Percentiles rank a stretch among this genome's conserved stretches.
These are phyloP conservation scores for Drosophila serrata DNA, from an alignment of 1,140 invertebrate species.

Conservation along the genomic window DNA sequence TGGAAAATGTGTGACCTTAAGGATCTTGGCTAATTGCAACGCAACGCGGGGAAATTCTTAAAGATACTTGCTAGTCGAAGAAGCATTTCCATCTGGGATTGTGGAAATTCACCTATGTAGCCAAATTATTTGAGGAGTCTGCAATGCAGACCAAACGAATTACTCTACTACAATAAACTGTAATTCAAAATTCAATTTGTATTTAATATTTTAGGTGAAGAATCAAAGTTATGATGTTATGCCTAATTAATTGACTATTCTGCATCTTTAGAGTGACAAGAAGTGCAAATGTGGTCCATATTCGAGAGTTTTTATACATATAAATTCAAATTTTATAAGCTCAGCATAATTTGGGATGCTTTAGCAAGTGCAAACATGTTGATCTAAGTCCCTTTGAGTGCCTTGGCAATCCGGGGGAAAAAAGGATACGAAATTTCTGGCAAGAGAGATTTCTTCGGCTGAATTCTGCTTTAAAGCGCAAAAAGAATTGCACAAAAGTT, in stretches of 20 bases:
- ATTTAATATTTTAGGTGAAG: background rate
- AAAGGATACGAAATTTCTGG: background rate
- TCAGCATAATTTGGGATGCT: no score
- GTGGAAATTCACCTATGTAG: background rate
- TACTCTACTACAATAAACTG: background rate
- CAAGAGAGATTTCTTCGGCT: constrained; percentile 14
- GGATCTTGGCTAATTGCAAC: background rate
- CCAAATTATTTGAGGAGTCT: no score
- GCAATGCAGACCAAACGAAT: background rate
- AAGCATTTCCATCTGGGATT: background rate
- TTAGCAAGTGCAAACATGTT: no score
- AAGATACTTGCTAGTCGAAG: background rate
- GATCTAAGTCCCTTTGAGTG: background rate
- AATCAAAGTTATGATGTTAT: background rate
- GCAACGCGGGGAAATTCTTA: background rate
- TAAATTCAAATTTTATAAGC: no score
- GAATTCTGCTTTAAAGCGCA: constrained; percentile 44
- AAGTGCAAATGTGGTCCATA: no score
- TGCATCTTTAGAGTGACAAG: no score
- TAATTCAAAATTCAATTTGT: background rate
- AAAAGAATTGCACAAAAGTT: constrained; percentile 60
- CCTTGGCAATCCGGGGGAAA: background rate
- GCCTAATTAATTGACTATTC: no score
- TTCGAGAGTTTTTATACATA: background rate
- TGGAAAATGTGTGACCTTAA: background rate